A percentile compares a stretch with the other conserved stretches of the same genome.
phyloP scores from a whole-genome alignment of 1,140 invertebrate genomes.

The Littorina saxatilis region DNA sequence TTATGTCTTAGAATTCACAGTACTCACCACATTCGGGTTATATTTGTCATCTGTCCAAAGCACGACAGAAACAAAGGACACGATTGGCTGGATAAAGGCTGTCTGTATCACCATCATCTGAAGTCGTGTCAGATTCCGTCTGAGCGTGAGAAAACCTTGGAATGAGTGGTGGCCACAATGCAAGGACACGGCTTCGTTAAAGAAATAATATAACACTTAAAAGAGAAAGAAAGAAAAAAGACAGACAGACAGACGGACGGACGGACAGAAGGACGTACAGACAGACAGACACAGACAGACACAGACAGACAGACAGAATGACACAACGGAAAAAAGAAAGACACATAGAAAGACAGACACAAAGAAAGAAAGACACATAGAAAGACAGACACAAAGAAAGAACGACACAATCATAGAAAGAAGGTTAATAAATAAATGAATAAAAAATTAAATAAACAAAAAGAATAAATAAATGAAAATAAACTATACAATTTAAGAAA shows the following conservation, averaged over 20 bases:
- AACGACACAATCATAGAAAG: too few relatives aligned
- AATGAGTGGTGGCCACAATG: not conserved
- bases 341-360: not conserved
- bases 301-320: not conserved
- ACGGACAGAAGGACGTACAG: not conserved
- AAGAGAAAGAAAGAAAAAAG: too few relatives aligned
- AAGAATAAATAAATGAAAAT: not conserved
- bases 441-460: not conserved
- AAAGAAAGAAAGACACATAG: too few relatives aligned
- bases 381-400: too few relatives aligned
- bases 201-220: not conserved
- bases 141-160: not conserved
- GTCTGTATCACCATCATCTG: slow-evolving; percentile 21
- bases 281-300: slow-evolving; percentile 16
- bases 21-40: not conserved
- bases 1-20: too few relatives aligned
- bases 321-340: not conserved
- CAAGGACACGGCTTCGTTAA: not conserved
- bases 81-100: slow-evolving; percentile 8
- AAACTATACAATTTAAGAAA: too few relatives aligned
- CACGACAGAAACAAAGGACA: slow-evolving; percentile 16
- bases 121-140: not conserved
- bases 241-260: too few relatives aligned
- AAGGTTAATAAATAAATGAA: too few relatives aligned
- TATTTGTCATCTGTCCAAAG: slow-evolving; percentile 24